Conservation (phyloP, 2,888 invertebrate species). For the Scaptomyza reducta region DNA sequence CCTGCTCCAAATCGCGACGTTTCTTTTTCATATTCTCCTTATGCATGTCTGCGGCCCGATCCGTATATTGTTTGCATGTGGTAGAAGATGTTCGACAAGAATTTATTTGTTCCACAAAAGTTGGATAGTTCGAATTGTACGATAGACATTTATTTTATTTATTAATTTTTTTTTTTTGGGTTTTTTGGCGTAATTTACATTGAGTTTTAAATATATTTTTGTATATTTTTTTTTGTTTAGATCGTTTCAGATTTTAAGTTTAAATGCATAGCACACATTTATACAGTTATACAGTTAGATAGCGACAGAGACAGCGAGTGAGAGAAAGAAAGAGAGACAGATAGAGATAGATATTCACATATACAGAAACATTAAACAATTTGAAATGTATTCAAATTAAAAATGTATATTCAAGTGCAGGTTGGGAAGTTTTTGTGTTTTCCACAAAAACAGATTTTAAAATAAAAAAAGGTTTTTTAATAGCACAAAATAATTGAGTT, state of each 20-base stretch:
- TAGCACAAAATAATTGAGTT: conserved; percentile 29
- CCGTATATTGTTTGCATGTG: conserved; percentile 91
- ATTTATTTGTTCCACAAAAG: conserved; percentile 84
- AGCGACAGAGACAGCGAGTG: conserved; percentile 66
- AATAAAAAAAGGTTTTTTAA: conserved; percentile 15
- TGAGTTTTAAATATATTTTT: conserved; percentile 27
- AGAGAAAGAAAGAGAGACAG: conserved; percentile 70
- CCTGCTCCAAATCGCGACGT: conserved; percentile 93
- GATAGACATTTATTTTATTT: conserved; percentile 29
- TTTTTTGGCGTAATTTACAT: conserved; percentile 45
- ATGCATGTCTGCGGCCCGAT: conserved; percentile 88
- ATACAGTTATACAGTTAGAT: conserved; percentile 72
- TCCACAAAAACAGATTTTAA: conserved; percentile 5
- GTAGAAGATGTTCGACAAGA: conserved; percentile 84
- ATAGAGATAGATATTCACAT: conserved; percentile 68
- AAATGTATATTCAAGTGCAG: conserved; percentile 28
- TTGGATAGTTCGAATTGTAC: conserved; percentile 34
- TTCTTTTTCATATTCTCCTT: conserved; percentile 95
- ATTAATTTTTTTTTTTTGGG: conserved; percentile 14
- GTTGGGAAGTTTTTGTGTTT: conserved; percentile 18
- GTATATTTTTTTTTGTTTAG: conserved; percentile 23
- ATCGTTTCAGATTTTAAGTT: conserved; percentile 38
- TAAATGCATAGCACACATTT: conserved; percentile 67
- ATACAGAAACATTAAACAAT: conserved; percentile 67
- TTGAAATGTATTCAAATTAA: conserved; percentile 29